These are phyloP conservation scores for Macrochelys suwanniensis DNA, from an alignment of 2,797 vertebrate species.

Conservation along the genomic window DNA sequence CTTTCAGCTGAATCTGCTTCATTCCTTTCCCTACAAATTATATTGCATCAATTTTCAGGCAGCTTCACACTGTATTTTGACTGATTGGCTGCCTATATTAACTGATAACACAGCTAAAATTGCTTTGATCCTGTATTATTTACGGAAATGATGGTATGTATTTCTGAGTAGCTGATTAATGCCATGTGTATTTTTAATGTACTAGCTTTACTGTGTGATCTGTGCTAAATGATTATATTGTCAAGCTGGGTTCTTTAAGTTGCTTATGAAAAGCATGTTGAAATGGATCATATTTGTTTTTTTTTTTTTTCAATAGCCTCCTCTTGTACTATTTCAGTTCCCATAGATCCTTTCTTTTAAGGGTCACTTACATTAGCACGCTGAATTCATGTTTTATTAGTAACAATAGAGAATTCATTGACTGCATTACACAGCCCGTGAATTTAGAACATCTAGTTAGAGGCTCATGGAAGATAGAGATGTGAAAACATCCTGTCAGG, in stretches of 20 bases:
- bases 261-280: constrained; percentile 55
- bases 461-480: rapidly evolving
- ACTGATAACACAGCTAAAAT: constrained; percentile 69
- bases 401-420: constrained; percentile 11
- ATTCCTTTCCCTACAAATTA: constrained; percentile 38
- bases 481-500: rapidly evolving
- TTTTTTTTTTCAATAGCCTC: background rate
- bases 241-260: constrained; percentile 56
- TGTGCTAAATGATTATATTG: constrained; percentile 71
- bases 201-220: constrained; percentile 70
- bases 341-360: constrained; percentile 20
- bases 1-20: constrained; percentile 58
- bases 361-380: background rate
- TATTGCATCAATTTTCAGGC: constrained; percentile 43
- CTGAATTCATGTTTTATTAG: constrained; percentile 40
- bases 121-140: constrained; percentile 77
- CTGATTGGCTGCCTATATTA: constrained; percentile 65
- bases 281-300: constrained; percentile 58
- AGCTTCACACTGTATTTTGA: constrained; percentile 69
- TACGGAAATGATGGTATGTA: constrained; percentile 74
- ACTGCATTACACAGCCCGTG: background rate
- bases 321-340: constrained; percentile 31
- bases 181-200: constrained; percentile 74
- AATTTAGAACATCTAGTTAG: background rate
- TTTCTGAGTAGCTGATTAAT: constrained; percentile 69